Evolutionary conservation across 2,113 vertebrate genomes (phyloP), one percentile per base, ranked within the genome.

Genomic region (Illadopsis cleaveri): DNA sequence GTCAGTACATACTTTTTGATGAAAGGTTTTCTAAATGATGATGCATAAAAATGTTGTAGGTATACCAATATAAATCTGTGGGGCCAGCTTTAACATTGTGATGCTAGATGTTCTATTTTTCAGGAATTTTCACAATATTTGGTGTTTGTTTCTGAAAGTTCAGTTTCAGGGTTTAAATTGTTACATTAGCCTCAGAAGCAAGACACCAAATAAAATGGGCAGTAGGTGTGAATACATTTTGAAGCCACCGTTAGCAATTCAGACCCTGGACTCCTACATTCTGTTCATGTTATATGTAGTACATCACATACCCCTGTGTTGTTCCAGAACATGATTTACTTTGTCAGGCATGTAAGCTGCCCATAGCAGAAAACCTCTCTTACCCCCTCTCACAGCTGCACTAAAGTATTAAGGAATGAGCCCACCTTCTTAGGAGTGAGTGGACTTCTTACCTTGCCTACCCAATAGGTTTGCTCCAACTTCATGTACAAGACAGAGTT

Each of bases 111-210:
- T 82, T 15, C 21, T n/a, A 25, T 42, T 48, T 81, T 85, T 80
- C 70, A 88, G n/a, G 40, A 94, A 79, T 83, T 90, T 96, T 85
- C 48, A 80, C 57, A 76, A 25, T 68, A 90, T 79, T 90, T 93
- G 37, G n/a, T 72, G 40, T 70, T 85, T 87, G 35, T 51, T 53
- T 79, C 71, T 57, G 53, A 53, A 89, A 82, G 54, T 48, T 88
- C n/a, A 31, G 28, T 76, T 94, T 93, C 53, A 40, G 48, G 22
- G 70, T 85, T 91, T 82, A 78, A 82, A 89, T 50, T 38, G 82
- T 68, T 64, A 60, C 40, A 56, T 64, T 23, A 82, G 30, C 13
- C 27, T 71, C 62, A 61, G 56, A 73, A 86, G 30, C 38, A 83
- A 82, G 84, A 60, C 33, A 8, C 37, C 14, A 89, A 38, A 87